Conservation (phyloP, 2,113 vertebrate species). For the Callipepla squamata region DNA sequence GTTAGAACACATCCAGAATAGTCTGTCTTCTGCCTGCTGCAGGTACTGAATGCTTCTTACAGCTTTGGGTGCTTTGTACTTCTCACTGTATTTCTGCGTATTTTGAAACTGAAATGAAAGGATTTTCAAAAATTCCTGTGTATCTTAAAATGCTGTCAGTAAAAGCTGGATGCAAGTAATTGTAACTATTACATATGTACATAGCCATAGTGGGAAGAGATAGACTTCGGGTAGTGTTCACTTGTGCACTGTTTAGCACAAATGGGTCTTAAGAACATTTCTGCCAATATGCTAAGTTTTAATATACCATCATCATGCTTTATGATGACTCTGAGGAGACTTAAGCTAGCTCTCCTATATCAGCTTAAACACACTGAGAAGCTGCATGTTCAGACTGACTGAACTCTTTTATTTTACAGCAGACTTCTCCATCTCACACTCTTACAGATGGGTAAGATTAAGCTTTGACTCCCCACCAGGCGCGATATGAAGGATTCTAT, state of each 20-base stretch:
- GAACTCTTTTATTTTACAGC: constrained; percentile 19
- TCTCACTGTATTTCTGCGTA: background rate
- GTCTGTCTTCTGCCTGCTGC: background rate
- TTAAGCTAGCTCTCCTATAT: background rate
- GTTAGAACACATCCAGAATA: background rate
- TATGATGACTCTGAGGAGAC: background rate
- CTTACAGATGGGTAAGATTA: constrained; percentile 23
- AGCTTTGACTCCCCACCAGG: constrained; percentile 68
- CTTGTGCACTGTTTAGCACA: background rate
- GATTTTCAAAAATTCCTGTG: background rate
- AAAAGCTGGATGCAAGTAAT: background rate
- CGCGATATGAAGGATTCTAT: constrained; percentile 71
- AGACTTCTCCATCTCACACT: constrained; percentile 40
- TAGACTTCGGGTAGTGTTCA: background rate
- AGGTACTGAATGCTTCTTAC: background rate
- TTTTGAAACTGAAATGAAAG: background rate
- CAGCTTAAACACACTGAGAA: constrained; percentile 21
- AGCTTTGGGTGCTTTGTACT: background rate
- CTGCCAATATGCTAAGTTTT: background rate
- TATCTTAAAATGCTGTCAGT: background rate
- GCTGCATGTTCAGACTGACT: constrained; percentile 32
- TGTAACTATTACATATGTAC: background rate
- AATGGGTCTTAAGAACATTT: background rate
- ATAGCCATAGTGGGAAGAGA: background rate
- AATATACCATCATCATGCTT: background rate